Percentiles rank a stretch among this genome's conserved stretches.
phyloP scores from a whole-genome alignment of 2,113 vertebrate genomes.

The Gorsachius goisagi region DNA sequence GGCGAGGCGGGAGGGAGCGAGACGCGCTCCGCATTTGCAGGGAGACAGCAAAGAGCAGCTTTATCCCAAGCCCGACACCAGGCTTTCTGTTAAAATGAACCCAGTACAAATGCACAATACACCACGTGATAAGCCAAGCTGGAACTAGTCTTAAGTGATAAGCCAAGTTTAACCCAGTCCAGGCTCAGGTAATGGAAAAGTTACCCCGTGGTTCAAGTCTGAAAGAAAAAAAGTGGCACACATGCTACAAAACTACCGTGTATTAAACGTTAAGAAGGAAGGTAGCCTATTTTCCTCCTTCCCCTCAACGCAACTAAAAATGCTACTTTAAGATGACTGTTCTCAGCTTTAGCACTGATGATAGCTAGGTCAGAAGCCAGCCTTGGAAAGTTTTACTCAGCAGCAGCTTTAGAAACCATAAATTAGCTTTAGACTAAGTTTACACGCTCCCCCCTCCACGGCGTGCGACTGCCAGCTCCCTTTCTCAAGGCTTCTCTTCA shows the following conservation, averaged over 20 bases:
- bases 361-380: constrained; percentile 39
- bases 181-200: background rate
- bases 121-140: background rate
- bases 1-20: background rate
- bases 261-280: background rate
- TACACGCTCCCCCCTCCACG: background rate
- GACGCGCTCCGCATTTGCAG: background rate
- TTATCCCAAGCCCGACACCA: background rate
- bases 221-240: background rate
- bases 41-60: background rate
- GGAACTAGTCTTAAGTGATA: background rate
- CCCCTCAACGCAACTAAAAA: constrained; percentile 13
- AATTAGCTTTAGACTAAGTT: constrained; percentile 52
- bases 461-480: background rate
- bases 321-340: constrained; percentile 8
- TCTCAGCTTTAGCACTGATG: constrained; percentile 9
- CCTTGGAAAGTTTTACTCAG: constrained; percentile 66
- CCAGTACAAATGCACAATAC: accelerated
- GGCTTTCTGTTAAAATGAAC: background rate
- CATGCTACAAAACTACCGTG: background rate
- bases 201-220: accelerated
- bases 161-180: background rate
- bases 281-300: background rate
- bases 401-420: constrained; percentile 61
- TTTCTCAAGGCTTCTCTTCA: background rate